phyloP scores from a whole-genome alignment of 2,113 vertebrate species.

The Caranx melampygus region DNA sequence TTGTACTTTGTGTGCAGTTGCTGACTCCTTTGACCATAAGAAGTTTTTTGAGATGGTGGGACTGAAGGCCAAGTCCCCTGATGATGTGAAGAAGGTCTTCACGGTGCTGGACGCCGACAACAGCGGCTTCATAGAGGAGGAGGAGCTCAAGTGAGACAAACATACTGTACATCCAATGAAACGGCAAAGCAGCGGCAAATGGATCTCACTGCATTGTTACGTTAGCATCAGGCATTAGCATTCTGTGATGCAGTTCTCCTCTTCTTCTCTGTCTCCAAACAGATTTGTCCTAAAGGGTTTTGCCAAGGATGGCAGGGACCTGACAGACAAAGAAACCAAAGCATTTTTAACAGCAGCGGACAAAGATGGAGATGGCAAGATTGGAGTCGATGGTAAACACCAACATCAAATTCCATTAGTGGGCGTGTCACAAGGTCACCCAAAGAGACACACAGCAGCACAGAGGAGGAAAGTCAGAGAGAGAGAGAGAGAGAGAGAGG shows the following conservation, averaged over 20 bases:
- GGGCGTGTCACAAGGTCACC: background rate
- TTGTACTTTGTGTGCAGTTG: conserved; percentile 61
- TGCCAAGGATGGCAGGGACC: conserved; percentile 87
- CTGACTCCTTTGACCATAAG: conserved; percentile 88
- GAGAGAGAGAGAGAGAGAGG: background rate
- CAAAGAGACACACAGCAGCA: background rate
- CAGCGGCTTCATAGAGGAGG: conserved; percentile 89
- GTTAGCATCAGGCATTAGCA: background rate
- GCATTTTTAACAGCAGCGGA: conserved; percentile 92
- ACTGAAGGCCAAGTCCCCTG: conserved; percentile 83
- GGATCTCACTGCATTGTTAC: too few relatives aligned
- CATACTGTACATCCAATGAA: background rate
- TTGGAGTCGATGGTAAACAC: conserved; percentile 91
- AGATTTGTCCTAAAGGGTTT: conserved; percentile 93
- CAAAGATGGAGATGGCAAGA: conserved; percentile 97
- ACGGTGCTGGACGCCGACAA: conserved; percentile 87
- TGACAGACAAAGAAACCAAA: conserved; percentile 93
- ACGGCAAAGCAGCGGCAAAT: background rate
- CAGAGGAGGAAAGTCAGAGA: background rate
- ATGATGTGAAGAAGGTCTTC: conserved; percentile 86
- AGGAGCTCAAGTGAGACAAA: conserved; percentile 85
- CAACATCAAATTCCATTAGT: conserved; percentile 6
- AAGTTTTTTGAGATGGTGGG: conserved; percentile 87
- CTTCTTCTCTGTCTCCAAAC: conserved; percentile 15
- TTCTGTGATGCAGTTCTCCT: background rate